Base-by-base conservation (phyloP, 2,888 invertebrate genomes). In the Eupithecia vulgata region DNA sequence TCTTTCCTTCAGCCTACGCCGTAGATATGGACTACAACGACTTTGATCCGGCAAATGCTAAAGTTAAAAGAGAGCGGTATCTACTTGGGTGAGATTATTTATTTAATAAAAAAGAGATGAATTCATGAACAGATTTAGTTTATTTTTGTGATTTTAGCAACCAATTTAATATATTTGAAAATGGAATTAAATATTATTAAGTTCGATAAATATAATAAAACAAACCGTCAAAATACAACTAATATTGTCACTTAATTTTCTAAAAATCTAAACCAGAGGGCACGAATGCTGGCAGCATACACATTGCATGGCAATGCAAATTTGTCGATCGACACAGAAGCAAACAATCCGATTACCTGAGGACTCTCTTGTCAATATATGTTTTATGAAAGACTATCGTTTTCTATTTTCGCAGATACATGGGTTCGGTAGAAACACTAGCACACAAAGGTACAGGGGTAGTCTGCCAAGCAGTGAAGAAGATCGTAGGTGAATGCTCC, bases 381-480 rank as follows among this genome's bases (percentile, higher is more conserved):
- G n/a, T 52, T 52, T 7, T 12, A 3, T 21, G 0, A 3, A 21
- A 12, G 10, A 10, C 52, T 15, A 10, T 7, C 6, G n/a, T 40
- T 15, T 42, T 25, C 57, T 59, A 2, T 68, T 78, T 70, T 37
- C 78, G n/a, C 65, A 95, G 95, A 67, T 99, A 99, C 91, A 96
- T 99, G 88, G 99, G 99, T 0, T 99, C 99, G 0, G 98, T 99
- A 68, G 99, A 99, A 91, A 99, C 99, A 0, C 94, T 97, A 80
- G 97, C 98, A 81, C 99, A 99, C 91, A 99, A 99, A 94, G 99
- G 99, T n/a, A 99, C 99, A 35, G 97, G 98, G 10, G 98, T 99
- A 0, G 97, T 98, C 17, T 98, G 98, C 88, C 98, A 98, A 93
- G 98, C 98, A 0, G 98, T 98, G 6, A 96, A 97, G 82, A 97